phyloP scores from a whole-genome alignment of 2,113 vertebrate genomes.

The Bos indicus region DNA sequence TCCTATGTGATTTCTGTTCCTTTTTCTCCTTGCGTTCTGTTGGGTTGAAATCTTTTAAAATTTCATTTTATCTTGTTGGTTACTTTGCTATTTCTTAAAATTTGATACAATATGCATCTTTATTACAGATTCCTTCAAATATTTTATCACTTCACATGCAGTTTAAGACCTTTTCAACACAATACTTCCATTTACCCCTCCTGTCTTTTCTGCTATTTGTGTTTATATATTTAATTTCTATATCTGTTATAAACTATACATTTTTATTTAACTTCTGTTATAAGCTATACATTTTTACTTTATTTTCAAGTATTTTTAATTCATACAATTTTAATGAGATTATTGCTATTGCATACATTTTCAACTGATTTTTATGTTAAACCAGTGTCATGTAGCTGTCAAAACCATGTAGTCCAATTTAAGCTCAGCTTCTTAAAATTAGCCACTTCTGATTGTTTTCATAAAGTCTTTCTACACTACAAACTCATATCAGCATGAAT shows the following conservation, averaged over 20 bases:
- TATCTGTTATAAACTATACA: background rate
- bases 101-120: background rate
- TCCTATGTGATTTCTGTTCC: background rate
- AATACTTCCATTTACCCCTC: background rate
- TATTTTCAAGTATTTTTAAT: background rate
- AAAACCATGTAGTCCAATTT: constrained; percentile 84
- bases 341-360: background rate
- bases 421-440: constrained; percentile 85
- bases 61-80: background rate
- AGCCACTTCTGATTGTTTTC: constrained; percentile 86
- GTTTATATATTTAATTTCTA: background rate
- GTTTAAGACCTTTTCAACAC: background rate
- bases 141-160: background rate
- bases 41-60: background rate
- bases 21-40: background rate
- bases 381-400: background rate
- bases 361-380: constrained; percentile 23
- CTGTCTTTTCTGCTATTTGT: background rate
- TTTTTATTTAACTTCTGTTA: background rate
- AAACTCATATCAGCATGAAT: constrained; percentile 84
- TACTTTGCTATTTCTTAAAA: background rate
- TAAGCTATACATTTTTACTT: background rate
- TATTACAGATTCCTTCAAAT: background rate
- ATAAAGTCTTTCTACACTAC: constrained; percentile 88
- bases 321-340: constrained; percentile 32